Evolutionary conservation across 2,113 vertebrate species (phyloP).

Genomic region (Drymodes brunneopygia): DNA sequence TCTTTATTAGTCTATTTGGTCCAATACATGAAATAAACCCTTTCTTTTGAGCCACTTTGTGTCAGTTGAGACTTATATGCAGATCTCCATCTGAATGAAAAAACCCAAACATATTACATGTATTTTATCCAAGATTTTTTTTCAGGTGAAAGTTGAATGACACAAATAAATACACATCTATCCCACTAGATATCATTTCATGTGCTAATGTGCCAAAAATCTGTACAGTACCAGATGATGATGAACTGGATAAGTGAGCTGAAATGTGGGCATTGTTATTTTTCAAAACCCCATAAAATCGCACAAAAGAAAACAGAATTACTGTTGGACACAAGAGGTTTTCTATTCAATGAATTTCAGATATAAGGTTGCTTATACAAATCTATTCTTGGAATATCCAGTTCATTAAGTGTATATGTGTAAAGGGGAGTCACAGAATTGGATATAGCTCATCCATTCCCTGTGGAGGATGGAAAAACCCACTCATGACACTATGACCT

Average conservation of each 20-base stretch:
- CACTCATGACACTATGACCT: neutral
- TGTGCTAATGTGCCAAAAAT: neutral
- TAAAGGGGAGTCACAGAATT: neutral
- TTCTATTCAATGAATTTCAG: neutral
- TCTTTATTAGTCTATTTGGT: neutral
- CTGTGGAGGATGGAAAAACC: neutral
- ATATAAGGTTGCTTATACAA: neutral
- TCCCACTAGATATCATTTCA: neutral
- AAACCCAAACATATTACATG: rapidly evolving
- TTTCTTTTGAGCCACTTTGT: neutral
- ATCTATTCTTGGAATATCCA: neutral
- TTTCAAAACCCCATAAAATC: neutral
- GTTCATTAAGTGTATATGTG: neutral
- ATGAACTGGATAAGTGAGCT: neutral
- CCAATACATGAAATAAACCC: neutral
- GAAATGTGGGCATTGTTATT: neutral
- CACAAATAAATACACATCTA: rapidly evolving
- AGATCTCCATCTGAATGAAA: neutral
- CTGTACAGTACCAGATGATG: neutral
- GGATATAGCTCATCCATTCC: neutral
- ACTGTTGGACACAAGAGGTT: neutral
- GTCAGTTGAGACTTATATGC: neutral
- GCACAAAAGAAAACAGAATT: neutral
- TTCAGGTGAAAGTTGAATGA: neutral
- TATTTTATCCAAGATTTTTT: neutral